phyloP scores from a whole-genome alignment of 2,888 invertebrate species.

The Plebejus melissa region DNA sequence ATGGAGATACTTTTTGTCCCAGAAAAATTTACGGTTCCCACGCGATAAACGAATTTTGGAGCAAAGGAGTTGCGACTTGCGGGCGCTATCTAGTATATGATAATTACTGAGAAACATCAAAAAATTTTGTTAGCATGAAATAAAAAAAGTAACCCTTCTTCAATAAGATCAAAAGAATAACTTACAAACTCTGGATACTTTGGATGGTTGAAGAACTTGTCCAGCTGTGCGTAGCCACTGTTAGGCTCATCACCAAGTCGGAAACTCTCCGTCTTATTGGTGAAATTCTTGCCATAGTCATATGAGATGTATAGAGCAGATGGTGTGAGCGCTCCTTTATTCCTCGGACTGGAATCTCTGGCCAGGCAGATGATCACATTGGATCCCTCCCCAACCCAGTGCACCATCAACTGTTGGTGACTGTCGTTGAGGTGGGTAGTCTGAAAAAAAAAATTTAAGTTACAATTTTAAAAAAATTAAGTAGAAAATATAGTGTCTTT shows the following conservation, averaged over 20 bases:
- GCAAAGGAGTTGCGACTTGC: no score
- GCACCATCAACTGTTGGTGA: constrained; percentile 93
- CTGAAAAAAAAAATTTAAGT: constrained; percentile 68
- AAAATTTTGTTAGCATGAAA: no score
- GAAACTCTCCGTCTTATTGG: constrained; percentile 85
- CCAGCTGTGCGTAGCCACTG: constrained; percentile 83
- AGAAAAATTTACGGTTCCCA: no score
- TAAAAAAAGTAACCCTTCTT: neutral
- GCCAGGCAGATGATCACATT: constrained; percentile 93
- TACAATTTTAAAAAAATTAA: neutral
- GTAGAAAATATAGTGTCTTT: neutral
- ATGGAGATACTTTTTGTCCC: no score
- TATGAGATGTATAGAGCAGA: constrained; percentile 92
- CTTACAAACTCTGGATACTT: constrained; percentile 88
- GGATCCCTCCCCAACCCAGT: constrained; percentile 94
- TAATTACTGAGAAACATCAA: no score
- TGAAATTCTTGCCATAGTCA: constrained; percentile 90
- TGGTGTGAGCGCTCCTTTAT: constrained; percentile 80
- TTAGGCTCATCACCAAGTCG: constrained; percentile 71
- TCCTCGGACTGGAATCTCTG: constrained; percentile 81
- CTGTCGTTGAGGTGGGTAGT: constrained; percentile 88
- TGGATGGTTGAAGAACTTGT: constrained; percentile 92
- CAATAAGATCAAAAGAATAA: constrained; percentile 41
- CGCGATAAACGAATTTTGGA: no score
- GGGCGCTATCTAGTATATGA: no score